Evolutionary conservation across 2,113 vertebrate species (phyloP), one percentile per base, ranked within the genome.

Genomic region (Nipponia nippon): DNA sequence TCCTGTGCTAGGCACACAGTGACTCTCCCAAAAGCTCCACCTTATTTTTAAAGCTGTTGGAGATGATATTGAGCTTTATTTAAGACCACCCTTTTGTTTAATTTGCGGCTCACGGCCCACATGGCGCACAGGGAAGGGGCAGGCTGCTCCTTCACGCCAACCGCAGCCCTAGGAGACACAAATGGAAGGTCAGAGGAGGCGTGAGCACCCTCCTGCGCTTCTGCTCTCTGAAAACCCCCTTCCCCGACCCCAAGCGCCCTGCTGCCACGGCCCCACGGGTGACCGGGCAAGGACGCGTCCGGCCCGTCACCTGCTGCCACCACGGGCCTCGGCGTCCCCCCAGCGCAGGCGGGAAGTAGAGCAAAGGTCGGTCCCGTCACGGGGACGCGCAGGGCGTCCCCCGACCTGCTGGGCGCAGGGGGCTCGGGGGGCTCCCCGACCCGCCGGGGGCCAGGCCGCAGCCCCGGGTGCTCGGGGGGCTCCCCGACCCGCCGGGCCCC

Each of bases 141-240:
- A 3, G 10, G 23, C 65, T 36, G 22, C 11, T 79, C 47, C 47
- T 18, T 42, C 23, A 16, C 0, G 1, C 36, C 52, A 26, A 10
- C 17, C 11, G 8, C 32, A 49, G 26, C 23, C 38, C 27, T 2
- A 19, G 5, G 10, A 30, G 11, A 17, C 32, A 18, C n/a, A 13
- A 0, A 17, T 3, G 0, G 1, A 4, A 32, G 23, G 12, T 7
- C 5, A 2, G 21, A 16, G 23, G 7, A 32, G 65, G 10, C 1
- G 2, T 1, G 14, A 55, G 4, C 32, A 9, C 7, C 0, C 7
- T 29, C 10, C 23, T 4, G 22, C 13, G 0, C 2, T 16, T 7
- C 15, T 1, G 21, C 46, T 16, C 3, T 42, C 38, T 12, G 0
- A 26, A 36, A 20, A 29, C 2, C 26, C 26, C 32, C 15, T 10